phyloP scores from a whole-genome alignment of 2,797 vertebrate species.

The Galago senegalensis region DNA sequence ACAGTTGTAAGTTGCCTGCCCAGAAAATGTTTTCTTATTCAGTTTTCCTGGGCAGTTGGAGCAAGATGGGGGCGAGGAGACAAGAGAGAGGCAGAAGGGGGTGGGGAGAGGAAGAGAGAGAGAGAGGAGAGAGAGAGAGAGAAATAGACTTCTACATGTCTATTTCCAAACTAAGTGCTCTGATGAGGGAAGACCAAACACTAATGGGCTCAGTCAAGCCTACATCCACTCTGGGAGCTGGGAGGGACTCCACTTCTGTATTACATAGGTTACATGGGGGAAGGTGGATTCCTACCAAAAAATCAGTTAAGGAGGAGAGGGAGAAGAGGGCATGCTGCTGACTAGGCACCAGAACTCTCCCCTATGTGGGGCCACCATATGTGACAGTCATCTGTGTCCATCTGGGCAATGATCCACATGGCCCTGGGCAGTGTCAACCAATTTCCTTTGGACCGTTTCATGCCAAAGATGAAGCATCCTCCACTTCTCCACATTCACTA shows the following conservation, averaged over 20 bases:
- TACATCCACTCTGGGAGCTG: neutral
- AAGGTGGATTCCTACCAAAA: neutral
- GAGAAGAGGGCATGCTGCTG: neutral
- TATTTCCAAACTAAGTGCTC: neutral
- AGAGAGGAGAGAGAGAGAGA: neutral
- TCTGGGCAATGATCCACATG: neutral
- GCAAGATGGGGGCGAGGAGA: too few relatives aligned
- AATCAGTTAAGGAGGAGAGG: neutral
- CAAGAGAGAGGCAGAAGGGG: neutral
- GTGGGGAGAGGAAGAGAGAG: too few relatives aligned
- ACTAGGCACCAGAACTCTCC: neutral
- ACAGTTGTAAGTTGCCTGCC: neutral
- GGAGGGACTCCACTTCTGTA: neutral
- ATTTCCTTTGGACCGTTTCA: neutral
- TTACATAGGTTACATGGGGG: neutral
- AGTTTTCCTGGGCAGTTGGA: neutral
- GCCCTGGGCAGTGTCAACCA: neutral
- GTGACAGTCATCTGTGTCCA: neutral
- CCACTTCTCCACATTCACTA: neutral
- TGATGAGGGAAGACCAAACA: neutral
- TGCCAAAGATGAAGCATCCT: neutral
- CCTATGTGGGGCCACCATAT: neutral
- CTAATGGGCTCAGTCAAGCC: neutral
- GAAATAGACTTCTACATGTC: fast-evolving
- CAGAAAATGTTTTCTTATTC: neutral